Conservation (phyloP, 2,888 invertebrate species). For the Himalopsyche anomala region DNA sequence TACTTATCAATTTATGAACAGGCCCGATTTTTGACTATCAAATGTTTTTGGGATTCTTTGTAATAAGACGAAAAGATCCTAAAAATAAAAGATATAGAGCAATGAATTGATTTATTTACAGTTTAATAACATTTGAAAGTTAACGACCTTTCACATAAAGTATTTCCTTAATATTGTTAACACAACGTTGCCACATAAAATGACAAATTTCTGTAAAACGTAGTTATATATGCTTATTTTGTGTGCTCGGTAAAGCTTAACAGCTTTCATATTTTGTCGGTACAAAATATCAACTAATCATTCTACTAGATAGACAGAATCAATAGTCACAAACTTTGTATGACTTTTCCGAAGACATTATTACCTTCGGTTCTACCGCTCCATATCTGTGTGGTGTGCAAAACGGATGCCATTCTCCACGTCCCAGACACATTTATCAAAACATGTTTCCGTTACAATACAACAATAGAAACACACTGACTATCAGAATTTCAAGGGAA, state of each 20-base stretch:
- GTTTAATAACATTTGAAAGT: no score
- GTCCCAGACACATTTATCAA: conserved; percentile 34
- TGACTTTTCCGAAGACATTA: neutral
- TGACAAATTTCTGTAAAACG: conserved; percentile 9
- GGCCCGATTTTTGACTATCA: no score
- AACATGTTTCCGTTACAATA: conserved; percentile 14
- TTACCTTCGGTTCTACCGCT: neutral
- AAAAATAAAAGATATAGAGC: no score
- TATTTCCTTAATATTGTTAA: neutral
- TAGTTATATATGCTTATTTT: neutral
- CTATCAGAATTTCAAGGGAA: neutral
- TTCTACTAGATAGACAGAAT: neutral
- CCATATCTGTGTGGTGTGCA: conserved; percentile 26
- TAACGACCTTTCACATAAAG: no score
- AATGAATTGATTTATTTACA: no score
- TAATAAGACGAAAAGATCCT: no score
- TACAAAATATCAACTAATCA: conserved; percentile 29
- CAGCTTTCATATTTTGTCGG: conserved; percentile 29
- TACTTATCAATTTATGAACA: no score
- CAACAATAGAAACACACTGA: neutral
- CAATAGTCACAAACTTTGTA: conserved; percentile 12
- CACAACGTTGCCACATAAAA: neutral
- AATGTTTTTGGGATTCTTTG: no score
- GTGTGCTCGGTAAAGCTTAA: neutral
- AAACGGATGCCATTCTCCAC: conserved; percentile 27